A percentile compares a stretch with the other conserved stretches of the same genome.
phyloP scores from a whole-genome alignment of 2,797 vertebrate genomes.

The Rhinoraja longicauda region DNA sequence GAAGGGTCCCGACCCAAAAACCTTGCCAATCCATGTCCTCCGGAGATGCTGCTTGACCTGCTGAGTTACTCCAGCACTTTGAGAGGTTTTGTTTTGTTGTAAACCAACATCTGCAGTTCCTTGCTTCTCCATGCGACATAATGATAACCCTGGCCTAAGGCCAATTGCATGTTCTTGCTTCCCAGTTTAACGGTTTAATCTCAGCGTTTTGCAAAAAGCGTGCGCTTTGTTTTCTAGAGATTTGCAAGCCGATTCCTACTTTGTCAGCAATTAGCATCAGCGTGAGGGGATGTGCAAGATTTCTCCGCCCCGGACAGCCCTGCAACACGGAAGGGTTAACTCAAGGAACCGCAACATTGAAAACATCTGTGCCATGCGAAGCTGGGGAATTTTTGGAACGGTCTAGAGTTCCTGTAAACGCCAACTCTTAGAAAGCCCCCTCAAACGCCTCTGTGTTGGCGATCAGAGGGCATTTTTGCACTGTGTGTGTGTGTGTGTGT shows the following conservation, averaged over 20 bases:
- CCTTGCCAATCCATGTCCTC: no score
- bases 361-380: background rate
- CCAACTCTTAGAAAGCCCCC: background rate
- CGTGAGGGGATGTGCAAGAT: background rate
- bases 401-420: background rate
- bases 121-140: no score
- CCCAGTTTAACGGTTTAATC: background rate
- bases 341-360: background rate
- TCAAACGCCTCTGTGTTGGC: background rate
- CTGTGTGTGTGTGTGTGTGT: background rate
- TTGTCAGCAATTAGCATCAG: background rate
- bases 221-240: background rate
- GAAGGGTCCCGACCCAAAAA: no score
- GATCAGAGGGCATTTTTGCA: background rate
- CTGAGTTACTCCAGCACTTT: no score
- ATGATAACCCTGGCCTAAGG: background rate
- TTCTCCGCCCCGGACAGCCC: background rate
- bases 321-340: background rate
- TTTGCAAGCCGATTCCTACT: no score
- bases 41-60: no score
- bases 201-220: background rate
- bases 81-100: no score
- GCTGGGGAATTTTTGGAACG: constrained; percentile 4
- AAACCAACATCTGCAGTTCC: no score
- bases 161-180: background rate